A percentile compares a stretch with the other conserved stretches of the same genome.
Conservation (phyloP, 2,888 invertebrate genomes). For the Drosophila neonasuta region DNA sequence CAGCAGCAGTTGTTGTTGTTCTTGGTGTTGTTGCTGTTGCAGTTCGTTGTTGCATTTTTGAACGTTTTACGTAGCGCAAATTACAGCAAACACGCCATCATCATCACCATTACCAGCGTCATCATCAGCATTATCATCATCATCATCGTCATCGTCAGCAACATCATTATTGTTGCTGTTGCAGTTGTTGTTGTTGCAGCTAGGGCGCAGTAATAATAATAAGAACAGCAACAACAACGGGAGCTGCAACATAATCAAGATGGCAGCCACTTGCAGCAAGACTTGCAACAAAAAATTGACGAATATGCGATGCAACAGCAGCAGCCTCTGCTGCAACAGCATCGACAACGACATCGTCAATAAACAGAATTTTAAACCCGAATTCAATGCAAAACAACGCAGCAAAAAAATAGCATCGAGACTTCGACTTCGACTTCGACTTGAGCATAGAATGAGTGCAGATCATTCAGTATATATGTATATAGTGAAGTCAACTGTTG, state of each 20-base stretch:
- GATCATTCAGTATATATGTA: slow-evolving; percentile 30
- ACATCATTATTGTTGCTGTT: slow-evolving; percentile 36
- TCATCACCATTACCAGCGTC: slow-evolving; percentile 63
- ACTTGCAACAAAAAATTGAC: slow-evolving; percentile 63
- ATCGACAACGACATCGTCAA: slow-evolving; percentile 42
- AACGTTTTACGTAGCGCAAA: slow-evolving; percentile 80
- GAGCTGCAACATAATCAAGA: slow-evolving; percentile 73
- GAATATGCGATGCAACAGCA: slow-evolving; percentile 64
- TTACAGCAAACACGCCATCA: slow-evolving; percentile 81
- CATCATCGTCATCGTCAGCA: slow-evolving; percentile 22
- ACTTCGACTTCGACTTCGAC: slow-evolving; percentile 69
- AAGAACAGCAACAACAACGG: slow-evolving; percentile 53
- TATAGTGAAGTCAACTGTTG: slow-evolving; percentile 34
- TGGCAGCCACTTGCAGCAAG: slow-evolving; percentile 73
- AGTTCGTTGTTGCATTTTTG: slow-evolving; percentile 74
- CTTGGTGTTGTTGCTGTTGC: slow-evolving; percentile 42
- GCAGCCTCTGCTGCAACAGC: slow-evolving; percentile 29
- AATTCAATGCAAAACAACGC: slow-evolving; percentile 75
- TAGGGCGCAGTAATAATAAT: slow-evolving; percentile 60
- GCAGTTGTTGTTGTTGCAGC: slow-evolving; percentile 41
- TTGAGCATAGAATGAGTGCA: slow-evolving; percentile 46
- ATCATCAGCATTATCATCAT: slow-evolving; percentile 44
- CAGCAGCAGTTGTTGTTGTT: slow-evolving; percentile 41
- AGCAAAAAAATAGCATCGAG: slow-evolving; percentile 34
- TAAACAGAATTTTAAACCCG: slow-evolving; percentile 75